Evolutionary conservation across 2,888 invertebrate species (phyloP).

Genomic region (Lepidochitona cinerea): DNA sequence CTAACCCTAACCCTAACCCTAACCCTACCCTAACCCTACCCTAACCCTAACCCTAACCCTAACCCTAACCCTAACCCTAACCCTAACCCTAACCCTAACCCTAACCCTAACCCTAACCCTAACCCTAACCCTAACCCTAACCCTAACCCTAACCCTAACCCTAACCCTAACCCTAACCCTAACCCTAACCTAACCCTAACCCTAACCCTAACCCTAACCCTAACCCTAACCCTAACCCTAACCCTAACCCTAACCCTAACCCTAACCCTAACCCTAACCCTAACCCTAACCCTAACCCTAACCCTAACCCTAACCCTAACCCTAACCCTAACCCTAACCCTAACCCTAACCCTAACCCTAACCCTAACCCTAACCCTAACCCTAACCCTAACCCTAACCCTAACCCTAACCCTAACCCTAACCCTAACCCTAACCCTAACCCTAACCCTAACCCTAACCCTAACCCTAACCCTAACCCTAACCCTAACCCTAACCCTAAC

Average conservation of each 20-base stretch:
- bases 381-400: constrained; percentile 32
- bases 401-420: constrained; percentile 37
- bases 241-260: constrained; percentile 31
- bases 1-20: constrained; percentile 21
- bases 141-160: constrained; percentile 13
- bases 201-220: constrained; percentile 16
- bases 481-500: constrained; percentile 41
- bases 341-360: constrained; percentile 43
- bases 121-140: constrained; percentile 25
- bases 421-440: constrained; percentile 39
- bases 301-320: constrained; percentile 28
- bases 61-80: constrained; percentile 7
- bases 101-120: constrained; percentile 4
- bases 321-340: constrained; percentile 41
- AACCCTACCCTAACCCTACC: constrained; percentile 11
- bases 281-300: constrained; percentile 21
- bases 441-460: constrained; percentile 43
- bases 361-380: constrained; percentile 35
- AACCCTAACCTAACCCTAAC: constrained; percentile 27
- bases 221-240: neutral
- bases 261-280: constrained; percentile 13
- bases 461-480: constrained; percentile 41
- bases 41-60: constrained; percentile 15
- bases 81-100: constrained; percentile 20
- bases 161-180: constrained; percentile 40